These are phyloP conservation scores for Chironomus tepperi DNA, from an alignment of 1,140 invertebrate species.

Conservation along the genomic window DNA sequence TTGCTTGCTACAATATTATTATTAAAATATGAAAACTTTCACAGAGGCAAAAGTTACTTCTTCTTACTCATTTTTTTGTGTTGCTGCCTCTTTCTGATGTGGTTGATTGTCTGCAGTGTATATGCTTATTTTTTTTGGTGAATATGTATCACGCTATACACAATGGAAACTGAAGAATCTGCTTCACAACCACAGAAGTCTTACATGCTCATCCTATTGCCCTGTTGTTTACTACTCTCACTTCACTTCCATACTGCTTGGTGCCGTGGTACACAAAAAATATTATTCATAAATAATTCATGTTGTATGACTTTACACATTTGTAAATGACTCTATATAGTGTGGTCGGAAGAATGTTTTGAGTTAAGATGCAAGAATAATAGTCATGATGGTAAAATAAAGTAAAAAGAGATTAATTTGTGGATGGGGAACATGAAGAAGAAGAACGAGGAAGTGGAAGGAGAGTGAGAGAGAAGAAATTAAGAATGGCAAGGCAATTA, in stretches of 20 bases:
- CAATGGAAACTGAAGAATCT: background rate
- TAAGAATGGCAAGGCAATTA: slow-evolving; percentile 6
- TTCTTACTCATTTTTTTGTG: background rate
- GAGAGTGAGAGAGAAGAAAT: background rate
- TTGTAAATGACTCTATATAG: background rate
- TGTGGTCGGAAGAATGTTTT: background rate
- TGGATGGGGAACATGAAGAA: background rate
- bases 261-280: background rate
- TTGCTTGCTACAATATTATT: background rate
- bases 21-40: background rate
- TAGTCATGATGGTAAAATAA: background rate
- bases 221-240: background rate
- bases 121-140: background rate
- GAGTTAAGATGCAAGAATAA: too few relatives aligned
- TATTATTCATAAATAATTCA: slow-evolving; percentile 1
- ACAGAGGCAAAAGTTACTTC: background rate
- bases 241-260: background rate
- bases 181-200: background rate
- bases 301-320: slow-evolving; percentile 13
- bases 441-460: background rate
- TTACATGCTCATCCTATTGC: background rate
- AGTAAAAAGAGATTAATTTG: background rate
- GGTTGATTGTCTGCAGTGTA: background rate
- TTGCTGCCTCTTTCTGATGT: background rate
- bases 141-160: too few relatives aligned